phyloP scores from a whole-genome alignment of 2,797 vertebrate species.

The Bradypodion ventrale region DNA sequence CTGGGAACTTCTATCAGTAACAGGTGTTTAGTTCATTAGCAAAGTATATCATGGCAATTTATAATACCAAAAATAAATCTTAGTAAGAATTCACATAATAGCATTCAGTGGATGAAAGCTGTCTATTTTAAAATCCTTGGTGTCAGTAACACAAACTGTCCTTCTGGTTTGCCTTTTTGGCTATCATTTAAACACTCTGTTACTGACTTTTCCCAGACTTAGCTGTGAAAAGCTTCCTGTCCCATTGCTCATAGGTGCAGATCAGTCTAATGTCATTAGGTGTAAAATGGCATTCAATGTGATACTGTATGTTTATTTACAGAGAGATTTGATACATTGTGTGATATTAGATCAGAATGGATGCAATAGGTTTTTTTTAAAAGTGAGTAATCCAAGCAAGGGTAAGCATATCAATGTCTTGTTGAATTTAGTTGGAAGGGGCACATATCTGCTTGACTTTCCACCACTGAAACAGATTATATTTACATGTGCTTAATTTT shows the following conservation, averaged over 20 bases:
- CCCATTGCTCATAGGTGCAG: conserved; percentile 20
- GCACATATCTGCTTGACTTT: background rate
- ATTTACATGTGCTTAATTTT: background rate
- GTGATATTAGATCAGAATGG: conserved; percentile 10
- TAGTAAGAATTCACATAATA: background rate
- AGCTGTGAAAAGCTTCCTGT: conserved; percentile 2
- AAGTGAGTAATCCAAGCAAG: background rate
- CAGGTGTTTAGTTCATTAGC: background rate
- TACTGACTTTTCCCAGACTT: conserved; percentile 13
- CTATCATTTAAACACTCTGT: conserved; percentile 24
- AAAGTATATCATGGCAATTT: conserved; percentile 8
- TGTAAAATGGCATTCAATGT: conserved; percentile 27
- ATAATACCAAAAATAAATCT: conserved; percentile 19
- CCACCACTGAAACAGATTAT: background rate
- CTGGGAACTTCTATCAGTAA: conserved; percentile 19
- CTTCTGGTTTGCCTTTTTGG: conserved; percentile 17
- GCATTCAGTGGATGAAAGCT: background rate
- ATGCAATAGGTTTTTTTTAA: background rate
- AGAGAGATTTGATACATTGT: conserved; percentile 33
- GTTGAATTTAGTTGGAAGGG: background rate
- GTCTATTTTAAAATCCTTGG: conserved; percentile 23
- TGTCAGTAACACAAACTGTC: background rate
- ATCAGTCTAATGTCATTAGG: background rate
- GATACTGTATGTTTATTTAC: conserved; percentile 37
- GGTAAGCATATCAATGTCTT: background rate